Evolutionary conservation across 2,797 vertebrate genomes (phyloP), one percentile per base, ranked within the genome.

Genomic region (Enteromius argenteus): DNA sequence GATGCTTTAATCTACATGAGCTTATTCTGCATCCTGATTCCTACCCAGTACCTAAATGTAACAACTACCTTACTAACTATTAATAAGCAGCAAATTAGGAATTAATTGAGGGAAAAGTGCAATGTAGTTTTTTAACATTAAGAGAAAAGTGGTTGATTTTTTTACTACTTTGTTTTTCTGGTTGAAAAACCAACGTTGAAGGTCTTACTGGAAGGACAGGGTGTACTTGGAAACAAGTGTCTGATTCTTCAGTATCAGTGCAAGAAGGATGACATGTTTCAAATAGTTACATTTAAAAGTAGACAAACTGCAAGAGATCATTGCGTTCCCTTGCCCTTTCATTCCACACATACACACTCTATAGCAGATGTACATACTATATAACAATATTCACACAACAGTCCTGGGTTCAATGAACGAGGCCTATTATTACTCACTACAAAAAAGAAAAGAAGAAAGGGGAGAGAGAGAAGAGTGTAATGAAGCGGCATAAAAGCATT

Each of bases 401-500:
- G 15, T 67, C 19, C 64, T n/a, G 21, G 37, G 51, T 78, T 69
- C 74, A 76, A 27, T 86, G 30, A 62, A 84, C 23, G 0, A 60
- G 67, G 39, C 37, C 78, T 64, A 76, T 84, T 74, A 68, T 73
- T 74, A 79, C 32, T 37, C 27, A 69, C 27, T 67, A 44, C 35
- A 85, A 78, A 42, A 71, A 21, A 84, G 79, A 35, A 71, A 53
- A 62, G 71, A 74, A 62, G 66, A 84, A 67, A 81, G 68, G 37
- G 19, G 62, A 76, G 30, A 79, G 27, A 73, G 42, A 84, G 60
- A 46, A 60, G 27, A 79, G 85, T 84, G 42, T 73, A 85, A 85
- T 82, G 87, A 88, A 84, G 84, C 74, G 73, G 78, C 13, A 81
- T 84, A 88, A 84, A 78, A 79, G 84, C 68, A 84, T 86, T 81